Evolutionary conservation across 2,888 invertebrate species (phyloP), one percentile per base, ranked within the genome.

Genomic region (Lamproptera curius): DNA sequence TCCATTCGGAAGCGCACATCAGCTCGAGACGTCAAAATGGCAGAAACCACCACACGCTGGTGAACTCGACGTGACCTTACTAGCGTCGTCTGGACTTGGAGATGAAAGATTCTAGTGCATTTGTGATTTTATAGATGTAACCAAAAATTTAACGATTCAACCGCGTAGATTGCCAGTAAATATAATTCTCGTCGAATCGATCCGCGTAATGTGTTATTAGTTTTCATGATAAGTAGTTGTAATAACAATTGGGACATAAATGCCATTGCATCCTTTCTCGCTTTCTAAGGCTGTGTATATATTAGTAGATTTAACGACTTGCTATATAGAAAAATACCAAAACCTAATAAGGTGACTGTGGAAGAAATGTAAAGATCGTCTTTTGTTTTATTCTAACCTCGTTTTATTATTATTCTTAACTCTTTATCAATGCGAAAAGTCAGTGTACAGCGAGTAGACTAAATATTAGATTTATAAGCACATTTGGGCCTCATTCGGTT

Each of bases 1-100:
- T 92, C 40, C 95, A 95, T 76, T 91, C 92, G 51, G 93, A 93
- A 62, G 91, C 92, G 58, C 92, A 92, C 55, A 77, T 90, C 16
- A 69, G 77, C 2, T 72, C 75, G 55, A 68, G 83, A 57, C 75
- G 82, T 59, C 82, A 79, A 28, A 80, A 81, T 9, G 64, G 72
- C 50, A 67, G 73, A 16, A 50, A 37, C 16, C 52, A 73, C 9
- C 73, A 75, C 10, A n/a, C n/a, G n/a, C 43, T 43, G 36, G 58
- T 69, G 1, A 77, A 66, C 31, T 62, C 76, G 1, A 74, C 80
- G 72, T 84, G 84, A 85, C 77, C 72, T 62, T 55, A 62, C 59
- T 67, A 60, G 38, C 46, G 37, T 53, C 51, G 17, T n/a, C n/a
- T n/a, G n/a, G n/a, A n/a, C n/a, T n/a, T n/a, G 20, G 20, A 51